A percentile compares a stretch with the other conserved stretches of the same genome.
Conservation (phyloP, 1,140 invertebrate genomes). For the Temnothorax longispinosus region DNA sequence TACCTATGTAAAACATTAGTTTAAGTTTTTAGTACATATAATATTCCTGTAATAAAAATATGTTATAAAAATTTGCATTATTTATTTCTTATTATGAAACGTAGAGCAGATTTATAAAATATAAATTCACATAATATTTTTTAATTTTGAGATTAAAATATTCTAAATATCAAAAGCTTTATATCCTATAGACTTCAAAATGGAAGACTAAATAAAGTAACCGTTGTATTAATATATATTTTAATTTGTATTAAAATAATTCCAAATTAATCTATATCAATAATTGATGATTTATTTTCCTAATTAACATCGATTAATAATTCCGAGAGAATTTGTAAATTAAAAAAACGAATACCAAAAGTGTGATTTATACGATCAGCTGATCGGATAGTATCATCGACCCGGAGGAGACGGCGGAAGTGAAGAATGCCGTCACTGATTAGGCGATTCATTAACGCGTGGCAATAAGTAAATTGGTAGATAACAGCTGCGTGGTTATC, state of each 20-base stretch:
- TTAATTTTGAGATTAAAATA: no score
- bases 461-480: conserved; percentile 77
- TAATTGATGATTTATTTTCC: neutral
- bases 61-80: no score
- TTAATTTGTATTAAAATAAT: neutral
- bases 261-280: neutral
- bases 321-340: neutral
- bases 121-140: no score
- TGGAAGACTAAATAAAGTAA: neutral
- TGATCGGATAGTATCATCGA: neutral
- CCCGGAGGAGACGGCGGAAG: neutral
- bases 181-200: neutral
- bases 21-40: no score
- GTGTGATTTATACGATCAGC: neutral
- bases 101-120: no score
- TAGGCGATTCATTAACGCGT: conserved; percentile 69
- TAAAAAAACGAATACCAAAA: neutral
- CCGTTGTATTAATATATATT: neutral
- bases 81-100: no score
- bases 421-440: conserved; percentile 49
- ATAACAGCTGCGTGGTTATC: conserved; percentile 74
- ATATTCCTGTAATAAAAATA: no score
- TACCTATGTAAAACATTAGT: neutral
- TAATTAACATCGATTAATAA: neutral
- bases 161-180: neutral